Conservation (phyloP, 2,797 vertebrate species). For the Acipenser ruthenus region DNA sequence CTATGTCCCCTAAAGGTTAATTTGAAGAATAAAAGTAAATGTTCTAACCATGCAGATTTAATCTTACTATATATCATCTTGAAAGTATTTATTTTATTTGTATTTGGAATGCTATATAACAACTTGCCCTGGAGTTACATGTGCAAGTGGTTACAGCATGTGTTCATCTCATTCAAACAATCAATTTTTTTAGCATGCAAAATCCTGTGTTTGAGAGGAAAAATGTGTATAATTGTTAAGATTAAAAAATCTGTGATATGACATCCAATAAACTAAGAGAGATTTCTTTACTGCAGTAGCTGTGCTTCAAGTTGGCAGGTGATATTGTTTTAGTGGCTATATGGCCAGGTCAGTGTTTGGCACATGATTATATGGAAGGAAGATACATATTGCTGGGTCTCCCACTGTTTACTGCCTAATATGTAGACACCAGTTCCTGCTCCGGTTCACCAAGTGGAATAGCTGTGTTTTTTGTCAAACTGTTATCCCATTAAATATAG, state of each 20-base stretch:
- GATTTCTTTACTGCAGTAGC: too few species aligned
- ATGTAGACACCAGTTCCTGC: background rate
- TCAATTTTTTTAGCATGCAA: too few species aligned
- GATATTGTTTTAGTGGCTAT: too few species aligned
- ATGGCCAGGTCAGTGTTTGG: too few species aligned
- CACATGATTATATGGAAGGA: too few species aligned
- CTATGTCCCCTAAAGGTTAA: background rate
- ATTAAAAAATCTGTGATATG: too few species aligned
- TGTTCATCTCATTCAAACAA: too few species aligned
- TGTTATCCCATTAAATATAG: constrained; percentile 13
- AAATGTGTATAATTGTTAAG: too few species aligned
- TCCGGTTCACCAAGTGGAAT: constrained; percentile 7
- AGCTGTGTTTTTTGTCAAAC: constrained; percentile 16
- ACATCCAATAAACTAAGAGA: too few species aligned
- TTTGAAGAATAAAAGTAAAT: constrained; percentile 7
- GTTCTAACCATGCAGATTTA: background rate
- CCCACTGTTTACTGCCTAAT: constrained; percentile 17
- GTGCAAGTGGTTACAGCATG: too few species aligned
- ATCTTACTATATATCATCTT: background rate
- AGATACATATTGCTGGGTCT: background rate
- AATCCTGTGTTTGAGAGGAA: too few species aligned
- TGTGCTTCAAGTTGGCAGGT: too few species aligned
- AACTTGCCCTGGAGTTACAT: constrained; percentile 15
- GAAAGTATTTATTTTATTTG: constrained; percentile 11
- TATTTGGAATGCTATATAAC: background rate